phyloP scores from a whole-genome alignment of 2,888 invertebrate genomes.

The Drosophila setosimentum region DNA sequence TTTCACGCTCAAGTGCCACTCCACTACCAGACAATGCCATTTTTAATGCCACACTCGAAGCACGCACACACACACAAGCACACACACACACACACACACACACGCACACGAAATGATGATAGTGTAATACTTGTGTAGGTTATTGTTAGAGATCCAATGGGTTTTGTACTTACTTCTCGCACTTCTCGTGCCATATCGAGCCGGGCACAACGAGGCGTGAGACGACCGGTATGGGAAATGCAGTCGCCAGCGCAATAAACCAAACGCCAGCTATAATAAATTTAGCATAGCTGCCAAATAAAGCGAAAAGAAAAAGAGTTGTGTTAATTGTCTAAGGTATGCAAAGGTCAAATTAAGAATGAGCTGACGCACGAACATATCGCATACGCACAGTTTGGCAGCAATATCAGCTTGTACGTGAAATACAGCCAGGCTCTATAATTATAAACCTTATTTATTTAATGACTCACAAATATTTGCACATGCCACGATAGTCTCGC shows the following conservation, averaged over 20 bases:
- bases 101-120: neutral
- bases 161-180: conserved; percentile 87
- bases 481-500: conserved; percentile 55
- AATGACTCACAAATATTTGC: conserved; percentile 70
- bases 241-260: conserved; percentile 89
- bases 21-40: conserved; percentile 41
- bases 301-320: conserved; percentile 17
- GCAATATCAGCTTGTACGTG: conserved; percentile 20
- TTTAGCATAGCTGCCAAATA: conserved; percentile 83
- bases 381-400: conserved; percentile 39
- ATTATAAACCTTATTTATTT: conserved; percentile 74
- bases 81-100: neutral
- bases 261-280: conserved; percentile 84
- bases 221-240: conserved; percentile 92
- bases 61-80: conserved; percentile 15
- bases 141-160: conserved; percentile 22
- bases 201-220: conserved; percentile 89
- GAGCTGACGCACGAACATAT: conserved; percentile 35
- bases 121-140: neutral
- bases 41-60: conserved; percentile 33
- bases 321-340: neutral
- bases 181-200: conserved; percentile 87
- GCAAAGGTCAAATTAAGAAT: neutral
- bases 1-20: conserved; percentile 41
- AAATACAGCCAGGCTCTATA: conserved; percentile 62